Base-by-base conservation (phyloP, 2,113 vertebrate genomes). In the Mastomys natalensis region DNA sequence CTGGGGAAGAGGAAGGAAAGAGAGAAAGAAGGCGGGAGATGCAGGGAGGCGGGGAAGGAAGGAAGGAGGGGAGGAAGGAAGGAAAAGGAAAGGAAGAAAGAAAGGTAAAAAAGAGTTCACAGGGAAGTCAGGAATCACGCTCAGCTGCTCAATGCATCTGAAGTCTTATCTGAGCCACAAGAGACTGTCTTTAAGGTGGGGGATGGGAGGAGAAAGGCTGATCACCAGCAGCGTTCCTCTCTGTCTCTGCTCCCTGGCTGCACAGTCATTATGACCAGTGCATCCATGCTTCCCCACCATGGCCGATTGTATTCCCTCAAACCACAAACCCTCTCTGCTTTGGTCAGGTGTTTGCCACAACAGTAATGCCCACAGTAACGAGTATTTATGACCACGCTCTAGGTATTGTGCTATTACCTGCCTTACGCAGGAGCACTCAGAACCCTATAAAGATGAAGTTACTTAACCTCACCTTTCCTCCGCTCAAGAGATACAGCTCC, bases 11-110 rank as follows among this genome's bases (percentile, higher is more conserved):
- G 40, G 82, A 45, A 64, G 40, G 15, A 62, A 45, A 6, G 15
- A 21, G 13, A 48, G 37, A 21, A 6, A 66, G 37, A 21, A 22
- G 34, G 19, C 31, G 13, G 11, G 22, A 4, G 21, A 12, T 22
- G 11, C 10, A 58, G 21, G 3, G 55, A 26, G 19, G 34, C 3
- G n/a, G 10, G 10, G 43, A 1, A 3, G 37, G 3, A n/a, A 5
- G 1, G 6, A 13, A 0, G 13, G 43, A 3, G 2, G 1, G 26
- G 2, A 29, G 26, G 4, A 48, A 7, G 13, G 31, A 37, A 5
- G 31, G 31, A 5, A 10, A 15, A 13, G 13, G 34, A 31, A n/a
- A 7, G 17, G 51, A 55, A 7, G n/a, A 40, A 43, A 43, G 19
- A 40, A 53, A 37, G 48, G 34, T 55, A 55, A 82, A 82, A n/a